Evolutionary conservation across 2,797 vertebrate species (phyloP).

Genomic region (Valencia hispanica): DNA sequence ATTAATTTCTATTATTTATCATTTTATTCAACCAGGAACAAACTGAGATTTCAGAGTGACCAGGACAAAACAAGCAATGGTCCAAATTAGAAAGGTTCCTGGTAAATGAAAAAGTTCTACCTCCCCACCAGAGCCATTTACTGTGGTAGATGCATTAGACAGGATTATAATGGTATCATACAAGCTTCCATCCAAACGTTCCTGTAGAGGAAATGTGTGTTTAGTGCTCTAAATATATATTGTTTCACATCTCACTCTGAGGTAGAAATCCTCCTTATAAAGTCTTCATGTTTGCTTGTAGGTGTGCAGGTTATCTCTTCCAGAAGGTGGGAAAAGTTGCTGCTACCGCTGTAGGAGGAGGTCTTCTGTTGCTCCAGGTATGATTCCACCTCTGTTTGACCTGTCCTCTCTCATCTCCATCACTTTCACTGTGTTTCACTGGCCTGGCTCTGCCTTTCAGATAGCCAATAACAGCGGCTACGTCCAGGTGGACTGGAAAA

Average conservation of each 20-base stretch:
- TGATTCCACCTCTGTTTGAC: accelerated
- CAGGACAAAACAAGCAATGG: too few species aligned
- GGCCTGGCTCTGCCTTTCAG: constrained; percentile 73
- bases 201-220: too few species aligned
- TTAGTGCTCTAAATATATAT: background rate
- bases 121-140: too few species aligned
- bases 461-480: constrained; percentile 96
- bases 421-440: background rate
- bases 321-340: constrained; percentile 98
- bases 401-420: background rate
- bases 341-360: constrained; percentile 95
- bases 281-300: constrained; percentile 57
- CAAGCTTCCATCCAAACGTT: too few species aligned
- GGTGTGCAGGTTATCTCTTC: constrained; percentile 99
- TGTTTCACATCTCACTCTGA: background rate
- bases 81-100: too few species aligned
- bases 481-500: constrained; percentile 96
- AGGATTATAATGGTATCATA: too few species aligned
- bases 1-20: too few species aligned
- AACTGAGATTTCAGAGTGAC: too few species aligned
- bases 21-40: too few species aligned
- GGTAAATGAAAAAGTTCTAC: too few species aligned
- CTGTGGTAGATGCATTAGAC: too few species aligned
- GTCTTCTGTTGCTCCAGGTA: constrained; percentile 97
- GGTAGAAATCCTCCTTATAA: background rate